Conservation (phyloP, 1,140 invertebrate genomes). For the Tribolium madens region DNA sequence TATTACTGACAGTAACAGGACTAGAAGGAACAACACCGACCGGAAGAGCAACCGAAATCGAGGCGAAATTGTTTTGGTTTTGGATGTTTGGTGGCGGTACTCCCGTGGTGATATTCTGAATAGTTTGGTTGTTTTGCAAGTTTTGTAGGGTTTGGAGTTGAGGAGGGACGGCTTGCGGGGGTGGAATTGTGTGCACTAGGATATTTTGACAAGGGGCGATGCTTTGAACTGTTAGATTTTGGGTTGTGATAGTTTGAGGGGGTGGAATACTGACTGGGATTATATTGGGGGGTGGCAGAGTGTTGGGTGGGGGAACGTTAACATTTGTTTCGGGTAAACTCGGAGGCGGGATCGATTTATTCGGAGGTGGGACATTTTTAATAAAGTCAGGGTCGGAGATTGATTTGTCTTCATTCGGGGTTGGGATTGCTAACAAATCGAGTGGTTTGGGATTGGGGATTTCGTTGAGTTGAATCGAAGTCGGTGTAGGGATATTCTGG, state of each 20-base stretch:
- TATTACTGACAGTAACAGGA: constrained; percentile 50
- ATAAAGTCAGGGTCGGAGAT: constrained; percentile 61
- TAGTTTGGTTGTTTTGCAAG: constrained; percentile 37
- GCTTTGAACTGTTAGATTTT: constrained; percentile 44
- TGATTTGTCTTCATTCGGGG: constrained; percentile 58
- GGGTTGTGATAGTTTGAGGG: constrained; percentile 33
- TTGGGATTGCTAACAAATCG: constrained; percentile 63
- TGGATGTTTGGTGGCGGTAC: constrained; percentile 22
- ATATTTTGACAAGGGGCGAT: constrained; percentile 47
- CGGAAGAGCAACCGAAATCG: constrained; percentile 54
- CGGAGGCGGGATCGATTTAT: constrained; percentile 64
- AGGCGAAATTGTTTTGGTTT: constrained; percentile 48
- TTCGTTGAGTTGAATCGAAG: constrained; percentile 63
- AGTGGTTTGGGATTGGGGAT: constrained; percentile 65
- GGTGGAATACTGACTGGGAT: constrained; percentile 62
- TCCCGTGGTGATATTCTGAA: constrained; percentile 26
- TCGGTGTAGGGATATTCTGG: constrained; percentile 69
- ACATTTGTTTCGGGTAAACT: constrained; percentile 55
- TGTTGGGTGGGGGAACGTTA: constrained; percentile 48
- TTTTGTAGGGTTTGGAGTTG: background rate
- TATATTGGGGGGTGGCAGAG: constrained; percentile 63
- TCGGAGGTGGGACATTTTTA: constrained; percentile 65
- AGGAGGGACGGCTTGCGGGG: too few species aligned
- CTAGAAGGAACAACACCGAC: constrained; percentile 47
- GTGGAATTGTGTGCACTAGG: constrained; percentile 49